Percentiles rank a stretch among this genome's conserved stretches.
Evolutionary conservation across 2,797 vertebrate species (phyloP).

Genomic region (Cephalopachus bancanus): DNA sequence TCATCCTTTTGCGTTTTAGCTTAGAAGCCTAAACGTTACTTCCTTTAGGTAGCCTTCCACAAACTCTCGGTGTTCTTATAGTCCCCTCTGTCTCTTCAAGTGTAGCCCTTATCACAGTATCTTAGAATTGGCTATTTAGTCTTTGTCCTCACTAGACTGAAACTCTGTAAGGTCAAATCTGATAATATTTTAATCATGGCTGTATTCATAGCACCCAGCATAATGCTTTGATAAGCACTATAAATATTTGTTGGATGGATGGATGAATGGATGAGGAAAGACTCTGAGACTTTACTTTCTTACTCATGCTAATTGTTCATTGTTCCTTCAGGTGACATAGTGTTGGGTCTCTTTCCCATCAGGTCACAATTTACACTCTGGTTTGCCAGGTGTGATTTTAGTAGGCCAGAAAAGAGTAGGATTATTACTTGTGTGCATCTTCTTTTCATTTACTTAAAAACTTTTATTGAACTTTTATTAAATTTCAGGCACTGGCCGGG

Average conservation of each 20-base stretch:
- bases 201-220: neutral
- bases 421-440: conserved; percentile 1
- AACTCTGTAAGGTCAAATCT: neutral
- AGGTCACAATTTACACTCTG: conserved; percentile 46
- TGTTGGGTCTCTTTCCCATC: conserved; percentile 41
- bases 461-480: neutral
- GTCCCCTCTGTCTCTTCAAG: conserved; percentile 11
- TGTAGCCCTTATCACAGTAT: neutral
- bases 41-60: conserved; percentile 29
- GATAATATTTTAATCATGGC: conserved; percentile 28
- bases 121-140: neutral
- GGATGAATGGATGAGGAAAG: conserved; percentile 28
- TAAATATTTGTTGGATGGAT: conserved; percentile 44
- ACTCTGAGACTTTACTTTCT: conserved; percentile 48
- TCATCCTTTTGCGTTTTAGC: conserved; percentile 55
- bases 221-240: neutral
- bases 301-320: conserved; percentile 44
- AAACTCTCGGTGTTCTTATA: conserved; percentile 19
- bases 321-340: conserved; percentile 47
- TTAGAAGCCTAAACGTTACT: conserved; percentile 13
- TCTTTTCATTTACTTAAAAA: conserved; percentile 42
- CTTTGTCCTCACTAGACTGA: conserved; percentile 49
- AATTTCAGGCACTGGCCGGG: neutral
- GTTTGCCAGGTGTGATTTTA: neutral
- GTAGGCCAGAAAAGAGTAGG: conserved; percentile 14